Evolutionary conservation across 2,797 vertebrate genomes (phyloP).

Genomic region (Rhabdomys pumilio): DNA sequence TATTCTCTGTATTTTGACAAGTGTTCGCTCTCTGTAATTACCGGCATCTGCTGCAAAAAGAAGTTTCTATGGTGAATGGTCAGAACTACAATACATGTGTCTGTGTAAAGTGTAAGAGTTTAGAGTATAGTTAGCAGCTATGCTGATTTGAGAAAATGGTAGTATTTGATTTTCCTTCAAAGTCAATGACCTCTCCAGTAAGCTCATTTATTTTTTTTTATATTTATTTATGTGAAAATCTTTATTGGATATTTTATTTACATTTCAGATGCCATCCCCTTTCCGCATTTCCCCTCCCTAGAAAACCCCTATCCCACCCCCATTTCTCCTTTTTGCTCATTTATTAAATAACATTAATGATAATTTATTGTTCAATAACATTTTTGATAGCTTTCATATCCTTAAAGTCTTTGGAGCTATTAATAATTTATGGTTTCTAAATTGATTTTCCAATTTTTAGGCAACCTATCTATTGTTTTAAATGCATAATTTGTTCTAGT

Average conservation of each 20-base stretch:
- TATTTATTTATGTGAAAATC: no score
- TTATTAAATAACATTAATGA: not conserved
- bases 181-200: not conserved
- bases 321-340: not conserved
- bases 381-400: not conserved
- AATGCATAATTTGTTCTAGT: not conserved
- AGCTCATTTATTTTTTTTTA: not conserved
- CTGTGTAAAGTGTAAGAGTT: not conserved
- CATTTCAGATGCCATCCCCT: no score
- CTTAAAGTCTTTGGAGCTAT: not conserved
- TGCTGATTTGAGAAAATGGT: not conserved
- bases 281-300: no score
- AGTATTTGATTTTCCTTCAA: not conserved
- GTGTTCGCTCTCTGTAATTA: not conserved
- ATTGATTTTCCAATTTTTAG: conserved; percentile 58
- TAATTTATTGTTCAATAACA: not conserved
- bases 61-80: not conserved
- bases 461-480: not conserved
- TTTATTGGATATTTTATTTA: no score
- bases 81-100: not conserved
- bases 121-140: not conserved
- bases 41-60: not conserved
- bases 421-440: conserved; percentile 9
- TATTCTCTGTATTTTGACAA: not conserved
- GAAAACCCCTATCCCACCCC: no score